Evolutionary conservation across 1,140 invertebrate genomes (phyloP).

Genomic region (Adelges cooleyi): DNA sequence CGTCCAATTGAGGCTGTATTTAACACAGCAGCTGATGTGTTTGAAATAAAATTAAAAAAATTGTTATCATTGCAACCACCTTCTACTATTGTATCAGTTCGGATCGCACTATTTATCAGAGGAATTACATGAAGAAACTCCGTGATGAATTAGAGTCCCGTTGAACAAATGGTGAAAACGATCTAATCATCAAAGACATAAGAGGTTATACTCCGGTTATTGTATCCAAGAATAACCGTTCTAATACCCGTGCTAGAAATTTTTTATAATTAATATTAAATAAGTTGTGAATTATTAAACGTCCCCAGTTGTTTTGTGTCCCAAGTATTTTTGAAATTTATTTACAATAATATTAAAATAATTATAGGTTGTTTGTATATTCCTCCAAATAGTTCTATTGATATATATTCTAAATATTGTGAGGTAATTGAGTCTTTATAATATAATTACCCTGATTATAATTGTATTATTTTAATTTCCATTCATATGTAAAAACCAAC

Average conservation of each 20-base stretch:
- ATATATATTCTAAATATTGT: too few relatives aligned
- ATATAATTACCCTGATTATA: too few relatives aligned
- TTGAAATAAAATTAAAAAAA: background rate
- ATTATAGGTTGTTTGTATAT: too few relatives aligned
- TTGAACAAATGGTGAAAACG: background rate
- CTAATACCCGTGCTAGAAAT: background rate
- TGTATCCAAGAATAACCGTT: background rate
- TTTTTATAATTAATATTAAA: background rate
- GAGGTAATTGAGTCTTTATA: too few relatives aligned
- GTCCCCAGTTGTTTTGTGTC: too few relatives aligned
- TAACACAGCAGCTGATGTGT: background rate
- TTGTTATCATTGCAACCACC: constrained; percentile 3
- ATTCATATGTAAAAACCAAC: too few relatives aligned
- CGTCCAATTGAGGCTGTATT: background rate
- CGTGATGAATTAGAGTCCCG: background rate
- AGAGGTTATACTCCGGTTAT: background rate
- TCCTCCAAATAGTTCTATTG: too few relatives aligned
- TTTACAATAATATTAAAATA: too few relatives aligned
- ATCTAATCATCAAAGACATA: background rate
- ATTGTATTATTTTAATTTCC: too few relatives aligned
- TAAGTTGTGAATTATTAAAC: background rate
- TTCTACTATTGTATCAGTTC: too few relatives aligned
- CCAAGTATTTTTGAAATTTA: too few relatives aligned
- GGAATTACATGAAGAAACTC: too few relatives aligned
- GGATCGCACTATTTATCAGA: background rate